Base-by-base conservation (phyloP, 2,888 invertebrate genomes). In the Reticulitermes lucifugus region DNA sequence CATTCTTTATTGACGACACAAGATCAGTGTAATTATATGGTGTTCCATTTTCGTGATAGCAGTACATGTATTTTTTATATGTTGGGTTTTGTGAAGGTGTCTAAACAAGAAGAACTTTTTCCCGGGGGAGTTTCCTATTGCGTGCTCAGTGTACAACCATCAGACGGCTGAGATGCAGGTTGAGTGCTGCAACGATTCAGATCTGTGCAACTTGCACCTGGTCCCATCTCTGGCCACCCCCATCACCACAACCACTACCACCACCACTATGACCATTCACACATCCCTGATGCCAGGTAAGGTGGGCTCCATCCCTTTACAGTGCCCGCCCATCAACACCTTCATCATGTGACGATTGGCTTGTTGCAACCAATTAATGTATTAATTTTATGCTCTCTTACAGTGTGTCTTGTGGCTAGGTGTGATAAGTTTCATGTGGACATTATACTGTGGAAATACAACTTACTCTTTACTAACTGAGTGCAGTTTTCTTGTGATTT, bases 51-150 rank as follows among this genome's bases (percentile, higher is more conserved):
- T 25, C 5, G 2, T 65, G 73, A 35, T 14, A 73, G 35, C 41
- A 73, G 73, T 73, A 29, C 21, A 41, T 73, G 73, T 73, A 18
- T 21, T 77, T 21, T 46, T 97, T 97, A 94, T 93, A 93, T 91
- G 85, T 65, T 80, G 80, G 71, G 51, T 79, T 84, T 75, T 84
- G 79, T 86, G 79, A 90, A 93, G 93, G 90, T 93, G 93, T 90
- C 90, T 93, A 89, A 89, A 91, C 88, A 91, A 91, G 90, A 88
- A 89, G 87, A 88, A 91, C 86, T 92, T 92, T 93, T 93, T 94
- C 89, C 94, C 94, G 88, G 94, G 94, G 89, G 94, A 94, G 90
- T 90, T 91, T 88, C 92, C 94, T 80, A 89, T 89, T 88, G 90
- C 89, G 90, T 94, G 94, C 90, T 88, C 89, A 88, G 88, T 90